Evolutionary conservation across 2,113 vertebrate genomes (phyloP), one percentile per base, ranked within the genome.

Genomic region (Pelecanoides urinatrix): DNA sequence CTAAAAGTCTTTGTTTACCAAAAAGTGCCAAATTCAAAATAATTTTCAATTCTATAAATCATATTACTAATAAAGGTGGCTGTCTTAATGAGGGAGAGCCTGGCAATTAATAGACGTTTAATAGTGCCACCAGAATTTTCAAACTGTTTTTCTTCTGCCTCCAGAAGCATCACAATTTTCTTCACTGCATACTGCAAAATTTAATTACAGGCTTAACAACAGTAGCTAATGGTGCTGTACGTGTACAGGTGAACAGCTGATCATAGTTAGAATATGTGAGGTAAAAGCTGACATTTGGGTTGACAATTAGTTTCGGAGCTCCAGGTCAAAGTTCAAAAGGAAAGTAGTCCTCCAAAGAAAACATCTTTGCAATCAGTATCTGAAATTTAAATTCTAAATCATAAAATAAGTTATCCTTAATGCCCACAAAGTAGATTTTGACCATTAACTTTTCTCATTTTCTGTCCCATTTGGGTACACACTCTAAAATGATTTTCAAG

Each of bases 361-460:
- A 40, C 29, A 36, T 77, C n/a, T 73, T 77, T 77, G 52, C 55
- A 81, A 75, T 74, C 68, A 66, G 20, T 49, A 78, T 83, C 72
- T 68, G 32, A 92, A 75, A 82, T 81, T 63, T 59, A 80, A 58
- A 86, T 80, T 92, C 75, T 74, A 1, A 82, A 63, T 85, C n/a
- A 38, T 91, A 88, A 84, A 91, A 74, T 83, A 73, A 30, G 10
- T 73, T 86, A 66, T 63, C 53, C 71, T 77, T 72, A 90, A 76
- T 93, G 63, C 34, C 65, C 53, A 73, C 29, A 61, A 81, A 86
- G 73, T 74, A 81, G 91, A 86, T 89, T 93, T 92, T 96, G 89
- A 72, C 86, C 94, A 83, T 95, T 97, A 92, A 91, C 67, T 93
- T 94, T 82, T 56, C 77, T 84, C 21, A 3, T 91, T 94, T 87